Conservation (phyloP, 2,797 vertebrate species). For the Mus caroli region DNA sequence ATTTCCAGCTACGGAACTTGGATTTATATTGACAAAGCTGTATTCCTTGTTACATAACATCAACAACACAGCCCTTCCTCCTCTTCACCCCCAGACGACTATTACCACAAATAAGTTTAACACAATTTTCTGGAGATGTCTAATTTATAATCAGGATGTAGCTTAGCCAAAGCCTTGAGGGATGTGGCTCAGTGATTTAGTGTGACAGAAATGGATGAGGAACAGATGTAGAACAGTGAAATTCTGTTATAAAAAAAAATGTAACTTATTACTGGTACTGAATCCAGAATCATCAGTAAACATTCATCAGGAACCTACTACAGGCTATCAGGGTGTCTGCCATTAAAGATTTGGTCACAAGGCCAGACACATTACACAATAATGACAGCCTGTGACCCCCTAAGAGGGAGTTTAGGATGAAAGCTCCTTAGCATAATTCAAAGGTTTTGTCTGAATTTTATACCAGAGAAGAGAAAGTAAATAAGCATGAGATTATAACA, state of each 20-base stretch:
- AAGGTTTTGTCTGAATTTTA: neutral
- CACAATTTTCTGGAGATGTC: constrained; percentile 43
- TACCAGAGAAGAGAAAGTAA: constrained; percentile 20
- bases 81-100: neutral
- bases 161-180: constrained; percentile 32
- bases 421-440: neutral
- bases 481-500: neutral
- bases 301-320: neutral
- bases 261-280: constrained; percentile 21
- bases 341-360: neutral
- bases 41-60: constrained; percentile 41
- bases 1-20: constrained; percentile 20
- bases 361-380: neutral
- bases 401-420: neutral
- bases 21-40: constrained; percentile 49
- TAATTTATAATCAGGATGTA: constrained; percentile 40
- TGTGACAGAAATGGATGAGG: constrained; percentile 68
- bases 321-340: neutral
- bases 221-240: constrained; percentile 46
- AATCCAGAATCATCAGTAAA: constrained; percentile 34
- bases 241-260: constrained; percentile 26
- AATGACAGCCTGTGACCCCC: neutral
- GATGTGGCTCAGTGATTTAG: constrained; percentile 12
- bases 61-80: neutral
- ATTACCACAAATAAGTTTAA: constrained; percentile 36